A percentile compares a stretch with the other conserved stretches of the same genome.
These are phyloP conservation scores for Otolemur garnettii DNA, from an alignment of 2,113 vertebrate species.

Conservation along the genomic window DNA sequence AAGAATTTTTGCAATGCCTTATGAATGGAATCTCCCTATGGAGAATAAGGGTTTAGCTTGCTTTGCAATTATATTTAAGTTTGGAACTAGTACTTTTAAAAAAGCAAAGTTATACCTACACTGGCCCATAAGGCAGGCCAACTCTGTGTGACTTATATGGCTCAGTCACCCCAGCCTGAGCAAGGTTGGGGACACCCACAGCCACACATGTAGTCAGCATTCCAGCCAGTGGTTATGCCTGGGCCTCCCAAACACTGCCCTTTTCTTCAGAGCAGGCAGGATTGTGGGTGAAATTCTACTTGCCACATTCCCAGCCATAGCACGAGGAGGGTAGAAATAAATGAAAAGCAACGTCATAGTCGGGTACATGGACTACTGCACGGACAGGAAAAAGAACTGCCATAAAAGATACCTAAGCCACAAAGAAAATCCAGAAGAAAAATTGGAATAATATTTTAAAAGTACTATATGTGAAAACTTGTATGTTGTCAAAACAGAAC, in stretches of 20 bases:
- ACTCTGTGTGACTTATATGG: not conserved
- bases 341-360: not conserved
- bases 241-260: not conserved
- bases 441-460: not conserved
- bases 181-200: not conserved
- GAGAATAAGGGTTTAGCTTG: not conserved
- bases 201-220: not conserved
- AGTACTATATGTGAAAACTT: not conserved
- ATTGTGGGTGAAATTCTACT: not conserved
- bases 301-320: not conserved
- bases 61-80: constrained; percentile 4
- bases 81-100: not conserved
- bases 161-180: not conserved
- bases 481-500: not conserved
- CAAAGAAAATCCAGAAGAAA: constrained; percentile 40
- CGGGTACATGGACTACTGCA: not conserved
- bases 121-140: not conserved
- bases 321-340: not conserved
- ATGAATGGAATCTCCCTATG: not conserved
- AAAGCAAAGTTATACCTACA: not conserved
- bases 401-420: constrained; percentile 18
- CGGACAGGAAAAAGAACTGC: not conserved
- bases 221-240: not conserved
- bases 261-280: not conserved
- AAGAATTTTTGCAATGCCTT: not conserved